These are phyloP conservation scores for Hipparchia sbordonii DNA, from an alignment of 2,888 invertebrate genomes.

Conservation along the genomic window DNA sequence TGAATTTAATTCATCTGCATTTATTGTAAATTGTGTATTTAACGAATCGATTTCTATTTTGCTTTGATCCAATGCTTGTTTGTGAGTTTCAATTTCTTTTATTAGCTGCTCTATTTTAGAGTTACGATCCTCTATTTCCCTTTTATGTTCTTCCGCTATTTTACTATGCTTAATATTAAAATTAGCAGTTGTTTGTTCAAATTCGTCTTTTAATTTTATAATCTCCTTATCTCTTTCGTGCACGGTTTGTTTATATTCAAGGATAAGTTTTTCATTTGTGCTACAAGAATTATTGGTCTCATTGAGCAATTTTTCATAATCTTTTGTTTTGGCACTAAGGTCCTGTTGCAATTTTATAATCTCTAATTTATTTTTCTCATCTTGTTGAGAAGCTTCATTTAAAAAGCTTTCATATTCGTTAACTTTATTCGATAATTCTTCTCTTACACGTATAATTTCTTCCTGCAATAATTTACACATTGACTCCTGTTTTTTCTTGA, in stretches of 20 bases:
- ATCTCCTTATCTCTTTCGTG: constrained; percentile 82
- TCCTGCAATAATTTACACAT: constrained; percentile 65
- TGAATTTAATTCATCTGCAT: constrained; percentile 68
- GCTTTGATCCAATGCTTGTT: constrained; percentile 71
- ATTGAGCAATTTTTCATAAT: constrained; percentile 65
- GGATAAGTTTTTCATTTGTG: constrained; percentile 70
- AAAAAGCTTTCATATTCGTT: constrained; percentile 75
- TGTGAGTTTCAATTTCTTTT: constrained; percentile 76
- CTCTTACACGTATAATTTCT: constrained; percentile 66
- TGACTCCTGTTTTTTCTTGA: constrained; percentile 67
- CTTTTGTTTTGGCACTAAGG: constrained; percentile 67
- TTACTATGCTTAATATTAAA: constrained; percentile 78
- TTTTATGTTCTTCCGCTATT: constrained; percentile 78
- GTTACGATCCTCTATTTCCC: constrained; percentile 78
- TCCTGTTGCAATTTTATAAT: constrained; percentile 69
- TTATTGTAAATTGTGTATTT: constrained; percentile 72
- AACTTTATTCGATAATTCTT: constrained; percentile 68
- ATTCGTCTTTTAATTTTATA: constrained; percentile 77
- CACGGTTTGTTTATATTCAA: constrained; percentile 75
- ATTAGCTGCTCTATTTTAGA: constrained; percentile 75
- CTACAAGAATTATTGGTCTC: constrained; percentile 64
- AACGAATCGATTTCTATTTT: constrained; percentile 75
- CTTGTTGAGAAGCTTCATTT: constrained; percentile 69
- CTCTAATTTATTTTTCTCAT: constrained; percentile 70
- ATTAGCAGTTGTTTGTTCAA: constrained; percentile 72